A percentile compares a stretch with the other conserved stretches of the same genome.
These are phyloP conservation scores for Sebastes aleutianus DNA, from an alignment of 2,797 vertebrate genomes.

Conservation along the genomic window DNA sequence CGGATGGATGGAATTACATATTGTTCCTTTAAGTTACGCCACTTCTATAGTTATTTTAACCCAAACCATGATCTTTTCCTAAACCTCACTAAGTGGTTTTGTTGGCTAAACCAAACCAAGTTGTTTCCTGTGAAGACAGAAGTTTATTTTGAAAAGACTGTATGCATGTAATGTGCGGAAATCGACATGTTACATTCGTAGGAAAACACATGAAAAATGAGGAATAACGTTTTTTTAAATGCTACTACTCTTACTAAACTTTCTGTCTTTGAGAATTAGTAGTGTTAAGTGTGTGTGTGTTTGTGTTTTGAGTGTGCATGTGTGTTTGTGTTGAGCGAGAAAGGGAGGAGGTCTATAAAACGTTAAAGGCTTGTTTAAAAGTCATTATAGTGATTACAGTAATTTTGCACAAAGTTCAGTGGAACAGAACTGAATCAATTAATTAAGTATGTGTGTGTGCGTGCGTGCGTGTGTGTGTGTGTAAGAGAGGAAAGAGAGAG, in stretches of 20 bases:
- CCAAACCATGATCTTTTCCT: no score
- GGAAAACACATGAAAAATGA: no score
- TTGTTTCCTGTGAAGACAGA: no score
- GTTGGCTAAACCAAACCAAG: no score
- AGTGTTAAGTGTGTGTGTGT: background rate
- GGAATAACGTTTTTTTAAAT: background rate
- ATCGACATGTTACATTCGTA: no score
- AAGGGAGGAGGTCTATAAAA: slow-evolving; percentile 23
- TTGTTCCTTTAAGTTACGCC: no score
- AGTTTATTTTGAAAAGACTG: no score
- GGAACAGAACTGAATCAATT: slow-evolving; percentile 31
- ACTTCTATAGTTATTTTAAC: no score
- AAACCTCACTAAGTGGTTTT: no score
- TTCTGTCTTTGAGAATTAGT: background rate
- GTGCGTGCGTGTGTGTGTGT: background rate
- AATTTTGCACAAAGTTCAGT: slow-evolving; percentile 22
- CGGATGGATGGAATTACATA: no score
- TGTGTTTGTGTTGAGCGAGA: background rate
- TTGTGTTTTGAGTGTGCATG: background rate
- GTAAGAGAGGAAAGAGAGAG: background rate
- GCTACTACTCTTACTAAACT: background rate
- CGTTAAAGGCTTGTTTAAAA: slow-evolving; percentile 38
- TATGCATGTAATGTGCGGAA: no score
- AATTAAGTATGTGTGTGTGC: slow-evolving; percentile 3
- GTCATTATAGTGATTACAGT: slow-evolving; percentile 47